Conservation (phyloP, 2,113 vertebrate genomes). For the Arizona elegans region DNA sequence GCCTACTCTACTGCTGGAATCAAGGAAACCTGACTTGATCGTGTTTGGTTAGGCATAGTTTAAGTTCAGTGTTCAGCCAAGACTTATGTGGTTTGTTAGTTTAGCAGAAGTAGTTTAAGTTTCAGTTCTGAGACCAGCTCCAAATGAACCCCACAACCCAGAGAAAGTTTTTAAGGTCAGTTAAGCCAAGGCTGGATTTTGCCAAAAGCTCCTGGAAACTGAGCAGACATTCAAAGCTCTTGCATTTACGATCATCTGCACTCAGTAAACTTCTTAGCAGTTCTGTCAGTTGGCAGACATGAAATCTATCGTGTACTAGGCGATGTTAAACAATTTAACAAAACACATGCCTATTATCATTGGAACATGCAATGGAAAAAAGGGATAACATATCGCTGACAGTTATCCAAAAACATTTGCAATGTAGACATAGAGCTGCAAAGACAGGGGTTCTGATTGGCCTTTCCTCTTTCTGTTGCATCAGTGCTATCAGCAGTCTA, state of each 20-base stretch:
- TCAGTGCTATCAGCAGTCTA: conserved; percentile 18
- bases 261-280: background rate
- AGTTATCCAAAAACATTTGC: conserved; percentile 27
- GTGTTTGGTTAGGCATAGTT: background rate
- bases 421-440: conserved; percentile 33
- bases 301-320: conserved; percentile 5
- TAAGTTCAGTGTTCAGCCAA: background rate
- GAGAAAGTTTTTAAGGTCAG: background rate
- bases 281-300: background rate
- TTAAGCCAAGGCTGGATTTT: background rate
- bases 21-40: conserved; percentile 1
- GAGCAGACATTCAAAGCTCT: background rate
- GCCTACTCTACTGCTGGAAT: conserved; percentile 10
- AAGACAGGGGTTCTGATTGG: conserved; percentile 22
- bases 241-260: background rate
- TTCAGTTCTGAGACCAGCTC: conserved; percentile 1
- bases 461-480: background rate
- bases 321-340: background rate
- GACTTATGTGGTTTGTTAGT: background rate
- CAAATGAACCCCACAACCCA: background rate
- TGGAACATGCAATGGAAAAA: conserved; percentile 29
- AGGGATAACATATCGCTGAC: conserved; percentile 6
- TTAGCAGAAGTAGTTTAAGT: background rate
- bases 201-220: background rate
- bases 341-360: conserved; percentile 4